These are phyloP conservation scores for Fragum fragum DNA, from an alignment of 2,888 invertebrate genomes.

Conservation along the genomic window DNA sequence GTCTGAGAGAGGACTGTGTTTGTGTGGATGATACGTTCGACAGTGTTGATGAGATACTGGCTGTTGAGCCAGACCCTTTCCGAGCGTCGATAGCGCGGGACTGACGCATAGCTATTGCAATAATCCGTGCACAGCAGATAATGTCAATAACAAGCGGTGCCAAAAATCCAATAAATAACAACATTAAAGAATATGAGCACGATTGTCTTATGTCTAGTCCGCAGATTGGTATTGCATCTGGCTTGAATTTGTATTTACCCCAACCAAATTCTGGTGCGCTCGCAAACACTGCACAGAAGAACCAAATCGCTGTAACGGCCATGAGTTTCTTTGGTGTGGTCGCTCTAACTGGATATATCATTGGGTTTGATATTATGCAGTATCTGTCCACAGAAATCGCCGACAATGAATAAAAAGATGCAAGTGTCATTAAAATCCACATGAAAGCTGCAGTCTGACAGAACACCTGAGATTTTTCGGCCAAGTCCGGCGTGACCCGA, in stretches of 20 bases:
- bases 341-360: slow-evolving; percentile 74
- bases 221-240: slow-evolving; percentile 77
- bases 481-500: slow-evolving; percentile 42
- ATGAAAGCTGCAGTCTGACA: slow-evolving; percentile 53
- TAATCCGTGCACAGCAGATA: slow-evolving; percentile 70
- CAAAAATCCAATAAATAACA: slow-evolving; percentile 66
- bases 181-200: slow-evolving; percentile 62
- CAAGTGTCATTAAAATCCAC: slow-evolving; percentile 68
- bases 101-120: slow-evolving; percentile 72
- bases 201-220: slow-evolving; percentile 61
- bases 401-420: slow-evolving; percentile 78
- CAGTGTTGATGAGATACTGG: slow-evolving; percentile 31
- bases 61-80: slow-evolving; percentile 55
- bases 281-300: slow-evolving; percentile 71
- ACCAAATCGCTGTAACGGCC: slow-evolving; percentile 69
- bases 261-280: slow-evolving; percentile 74
- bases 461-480: slow-evolving; percentile 33
- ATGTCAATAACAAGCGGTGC: slow-evolving; percentile 70
- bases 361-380: slow-evolving; percentile 77
- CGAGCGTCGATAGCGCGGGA: slow-evolving; percentile 63
- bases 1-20: slow-evolving; percentile 35
- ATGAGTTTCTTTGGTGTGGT: slow-evolving; percentile 63
- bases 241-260: slow-evolving; percentile 77
- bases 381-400: slow-evolving; percentile 78
- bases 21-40: slow-evolving; percentile 43